These are phyloP conservation scores for Melanargia galathea DNA, from an alignment of 2,888 invertebrate genomes.

Conservation along the genomic window DNA sequence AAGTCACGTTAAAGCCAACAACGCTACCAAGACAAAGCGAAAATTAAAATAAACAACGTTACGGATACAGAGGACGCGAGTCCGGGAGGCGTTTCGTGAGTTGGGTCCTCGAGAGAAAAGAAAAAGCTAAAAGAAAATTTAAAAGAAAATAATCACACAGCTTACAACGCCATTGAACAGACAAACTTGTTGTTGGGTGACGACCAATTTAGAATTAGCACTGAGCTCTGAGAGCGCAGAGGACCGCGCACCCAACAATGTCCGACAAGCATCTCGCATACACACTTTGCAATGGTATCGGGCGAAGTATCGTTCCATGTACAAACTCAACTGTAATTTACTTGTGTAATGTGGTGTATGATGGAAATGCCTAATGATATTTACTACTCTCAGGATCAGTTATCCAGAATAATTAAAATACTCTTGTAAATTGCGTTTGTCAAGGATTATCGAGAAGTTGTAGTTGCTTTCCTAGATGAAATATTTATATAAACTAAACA, in stretches of 20 bases:
- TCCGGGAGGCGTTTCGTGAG: slow-evolving; percentile 74
- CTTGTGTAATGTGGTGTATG: neutral
- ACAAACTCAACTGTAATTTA: neutral
- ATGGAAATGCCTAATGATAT: neutral
- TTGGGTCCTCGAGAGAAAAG: slow-evolving; percentile 54
- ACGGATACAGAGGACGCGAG: slow-evolving; percentile 79
- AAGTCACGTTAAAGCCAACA: slow-evolving; percentile 79
- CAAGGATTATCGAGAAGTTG: neutral
- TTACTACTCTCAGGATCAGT: neutral
- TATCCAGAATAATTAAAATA: too few relatives aligned
- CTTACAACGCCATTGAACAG: slow-evolving; percentile 76
- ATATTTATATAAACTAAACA: too few relatives aligned
- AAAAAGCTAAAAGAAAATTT: slow-evolving; percentile 69
- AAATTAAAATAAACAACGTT: slow-evolving; percentile 77
- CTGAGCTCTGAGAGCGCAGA: slow-evolving; percentile 50
- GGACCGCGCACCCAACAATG: slow-evolving; percentile 76
- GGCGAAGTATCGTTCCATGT: neutral
- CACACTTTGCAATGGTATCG: slow-evolving; percentile 51
- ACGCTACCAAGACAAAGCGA: slow-evolving; percentile 80
- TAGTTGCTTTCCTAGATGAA: neutral
- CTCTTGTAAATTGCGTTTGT: neutral
- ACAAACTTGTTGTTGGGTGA: slow-evolving; percentile 79
- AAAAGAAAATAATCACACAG: slow-evolving; percentile 74
- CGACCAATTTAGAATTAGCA: slow-evolving; percentile 51
- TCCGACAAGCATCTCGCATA: slow-evolving; percentile 66